Conservation (phyloP, 1,140 invertebrate genomes). For the Formica exsecta region DNA sequence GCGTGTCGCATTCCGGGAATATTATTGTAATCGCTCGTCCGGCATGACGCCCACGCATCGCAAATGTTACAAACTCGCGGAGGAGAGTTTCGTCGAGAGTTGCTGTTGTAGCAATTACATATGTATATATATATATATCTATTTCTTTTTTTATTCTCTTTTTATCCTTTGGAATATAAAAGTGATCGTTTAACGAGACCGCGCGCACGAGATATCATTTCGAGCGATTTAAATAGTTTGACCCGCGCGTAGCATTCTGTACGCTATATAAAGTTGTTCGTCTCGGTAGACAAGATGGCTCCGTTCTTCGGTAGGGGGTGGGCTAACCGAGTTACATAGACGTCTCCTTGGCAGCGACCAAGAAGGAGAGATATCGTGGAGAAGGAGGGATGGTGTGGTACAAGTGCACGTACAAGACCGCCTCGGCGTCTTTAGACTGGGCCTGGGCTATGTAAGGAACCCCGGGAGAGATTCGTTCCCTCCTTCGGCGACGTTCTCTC, state of each 20-base stretch:
- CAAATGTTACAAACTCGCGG: background rate
- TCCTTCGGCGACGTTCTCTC: constrained; percentile 29
- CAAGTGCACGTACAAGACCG: constrained; percentile 63
- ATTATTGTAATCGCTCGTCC: constrained; percentile 59
- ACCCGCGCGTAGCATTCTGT: constrained; percentile 28
- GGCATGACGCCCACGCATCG: constrained; percentile 40
- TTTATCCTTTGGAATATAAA: constrained; percentile 3
- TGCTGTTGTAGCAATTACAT: too few species aligned
- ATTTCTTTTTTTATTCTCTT: background rate
- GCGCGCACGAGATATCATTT: constrained; percentile 2
- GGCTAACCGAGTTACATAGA: constrained; percentile 85
- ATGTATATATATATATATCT: too few species aligned
- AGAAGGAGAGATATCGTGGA: constrained; percentile 66
- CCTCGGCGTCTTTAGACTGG: constrained; percentile 72
- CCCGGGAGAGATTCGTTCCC: constrained; percentile 49
- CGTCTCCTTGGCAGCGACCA: constrained; percentile 76
- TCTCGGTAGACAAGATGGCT: constrained; percentile 84
- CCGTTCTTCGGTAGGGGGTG: constrained; percentile 74
- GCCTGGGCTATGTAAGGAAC: constrained; percentile 66
- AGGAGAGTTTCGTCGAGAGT: background rate
- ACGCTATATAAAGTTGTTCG: constrained; percentile 71
- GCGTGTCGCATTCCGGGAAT: constrained; percentile 64
- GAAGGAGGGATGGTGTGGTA: constrained; percentile 49
- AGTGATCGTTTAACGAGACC: constrained; percentile 46
- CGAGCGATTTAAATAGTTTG: constrained; percentile 56